Conservation (phyloP, 2,113 vertebrate species). For the Cynocephalus volans region DNA sequence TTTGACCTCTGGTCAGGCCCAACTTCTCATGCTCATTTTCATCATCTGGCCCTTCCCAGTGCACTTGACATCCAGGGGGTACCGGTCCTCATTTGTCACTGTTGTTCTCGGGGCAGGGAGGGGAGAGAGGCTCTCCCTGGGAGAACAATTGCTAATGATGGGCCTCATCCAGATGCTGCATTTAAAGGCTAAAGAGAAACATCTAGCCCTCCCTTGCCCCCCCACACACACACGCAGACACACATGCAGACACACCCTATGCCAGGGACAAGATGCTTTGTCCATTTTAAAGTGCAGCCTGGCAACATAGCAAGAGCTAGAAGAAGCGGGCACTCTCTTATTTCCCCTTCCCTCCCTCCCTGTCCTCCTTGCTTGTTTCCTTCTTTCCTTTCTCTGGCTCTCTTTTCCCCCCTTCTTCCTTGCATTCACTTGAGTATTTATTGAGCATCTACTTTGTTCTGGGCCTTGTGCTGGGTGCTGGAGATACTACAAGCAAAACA, state of each 20-base stretch:
- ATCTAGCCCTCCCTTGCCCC: not conserved
- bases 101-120: not conserved
- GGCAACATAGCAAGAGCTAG: not conserved
- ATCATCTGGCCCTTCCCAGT: not conserved
- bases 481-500: not conserved
- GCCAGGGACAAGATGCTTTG: not conserved
- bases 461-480: not conserved
- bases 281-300: not conserved
- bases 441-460: not conserved
- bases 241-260: no score
- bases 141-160: not conserved
- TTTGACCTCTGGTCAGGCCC: not conserved
- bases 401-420: not conserved
- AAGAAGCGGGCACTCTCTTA: not conserved
- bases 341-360: not conserved
- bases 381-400: not conserved
- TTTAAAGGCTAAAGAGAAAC: not conserved
- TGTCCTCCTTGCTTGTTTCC: not conserved
- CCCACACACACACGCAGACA: rapidly evolving
- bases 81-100: not conserved
- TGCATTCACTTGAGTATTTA: not conserved
- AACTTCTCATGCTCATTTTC: not conserved
- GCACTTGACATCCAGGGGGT: not conserved
- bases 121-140: not conserved
- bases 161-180: not conserved